Evolutionary conservation across 2,888 invertebrate species (phyloP), one percentile per base, ranked within the genome.

Genomic region (Junonia oenone): DNA sequence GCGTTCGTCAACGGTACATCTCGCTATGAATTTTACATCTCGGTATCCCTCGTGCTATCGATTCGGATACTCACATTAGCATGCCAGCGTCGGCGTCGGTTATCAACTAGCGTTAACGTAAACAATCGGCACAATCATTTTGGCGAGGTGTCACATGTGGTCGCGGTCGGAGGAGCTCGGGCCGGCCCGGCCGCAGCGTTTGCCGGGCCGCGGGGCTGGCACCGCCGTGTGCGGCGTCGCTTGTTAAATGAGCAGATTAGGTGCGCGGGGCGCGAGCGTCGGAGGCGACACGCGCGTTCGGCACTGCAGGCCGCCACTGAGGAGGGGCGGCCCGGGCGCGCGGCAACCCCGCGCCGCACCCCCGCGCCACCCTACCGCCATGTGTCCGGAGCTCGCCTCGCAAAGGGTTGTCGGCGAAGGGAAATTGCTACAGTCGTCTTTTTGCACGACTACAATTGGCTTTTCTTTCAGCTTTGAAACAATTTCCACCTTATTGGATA

Each of bases 241-340:
- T 83, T 71, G 81, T 74, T 80, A 84, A 88, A 79, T 87, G 88
- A 87, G 81, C 83, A 78, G 76, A 74, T 78, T 78, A 76, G 79
- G 77, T 82, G 72, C 69, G 85, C 87, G 84, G 83, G 82, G 82
- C 84, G 86, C 85, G 85, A 86, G 84, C 83, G 82, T 83, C 83
- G 78, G 81, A 81, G 79, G 81, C 86, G 87, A 88, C 87, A 86
- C 88, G 89, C 89, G 87, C 87, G 84, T 81, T 78, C 81, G 85
- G 86, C 85, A 87, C 87, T 86, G 88, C 88, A 84, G 80, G 77
- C 87, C 87, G 87, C 83, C 89, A 88, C 89, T 88, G 88, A 85
- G 89, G 86, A 85, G 88, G 87, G 88, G 86, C 85, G 86, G 83
- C 84, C 83, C 85, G 84, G 84, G 82, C 72, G 73, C 75, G 74